Conservation (phyloP, 2,888 invertebrate genomes). For the Agrilus cyanescens region DNA sequence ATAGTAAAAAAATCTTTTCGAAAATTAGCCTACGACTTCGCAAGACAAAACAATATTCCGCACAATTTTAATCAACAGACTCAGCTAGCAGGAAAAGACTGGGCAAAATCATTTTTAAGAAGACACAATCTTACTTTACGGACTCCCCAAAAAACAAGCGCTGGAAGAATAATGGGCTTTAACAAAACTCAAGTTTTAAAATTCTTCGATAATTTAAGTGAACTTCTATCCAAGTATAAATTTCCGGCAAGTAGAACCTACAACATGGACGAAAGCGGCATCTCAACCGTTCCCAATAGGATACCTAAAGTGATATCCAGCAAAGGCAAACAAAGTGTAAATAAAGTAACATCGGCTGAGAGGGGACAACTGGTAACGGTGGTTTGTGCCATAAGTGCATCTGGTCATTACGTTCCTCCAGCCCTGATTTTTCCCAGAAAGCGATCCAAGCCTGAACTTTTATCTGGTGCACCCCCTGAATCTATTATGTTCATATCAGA, state of each 20-base stretch:
- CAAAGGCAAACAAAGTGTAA: conserved; percentile 2
- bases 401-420: conserved; percentile 17
- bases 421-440: no score
- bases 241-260: conserved; percentile 1
- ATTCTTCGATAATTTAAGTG: conserved; percentile 1
- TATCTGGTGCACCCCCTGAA: conserved; percentile 8
- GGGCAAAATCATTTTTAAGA: not conserved
- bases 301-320: conserved; percentile 4
- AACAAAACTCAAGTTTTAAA: not conserved
- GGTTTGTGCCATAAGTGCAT: conserved; percentile 12
- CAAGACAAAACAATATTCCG: not conserved
- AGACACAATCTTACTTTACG: not conserved
- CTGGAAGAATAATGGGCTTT: not conserved
- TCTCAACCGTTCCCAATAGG: conserved; percentile 6
- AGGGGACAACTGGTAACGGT: conserved; percentile 6
- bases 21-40: conserved; percentile 1
- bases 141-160: not conserved
- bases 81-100: conserved; percentile 2
- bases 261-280: conserved; percentile 7
- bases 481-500: conserved; percentile 6
- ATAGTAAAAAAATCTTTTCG: conserved; percentile 1
- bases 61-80: not conserved
- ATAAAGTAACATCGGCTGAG: conserved; percentile 1
- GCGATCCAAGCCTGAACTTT: conserved; percentile 14
- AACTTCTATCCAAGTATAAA: conserved; percentile 1